Conservation (phyloP, 2,888 invertebrate species). For the Drosophila meridionalis region DNA sequence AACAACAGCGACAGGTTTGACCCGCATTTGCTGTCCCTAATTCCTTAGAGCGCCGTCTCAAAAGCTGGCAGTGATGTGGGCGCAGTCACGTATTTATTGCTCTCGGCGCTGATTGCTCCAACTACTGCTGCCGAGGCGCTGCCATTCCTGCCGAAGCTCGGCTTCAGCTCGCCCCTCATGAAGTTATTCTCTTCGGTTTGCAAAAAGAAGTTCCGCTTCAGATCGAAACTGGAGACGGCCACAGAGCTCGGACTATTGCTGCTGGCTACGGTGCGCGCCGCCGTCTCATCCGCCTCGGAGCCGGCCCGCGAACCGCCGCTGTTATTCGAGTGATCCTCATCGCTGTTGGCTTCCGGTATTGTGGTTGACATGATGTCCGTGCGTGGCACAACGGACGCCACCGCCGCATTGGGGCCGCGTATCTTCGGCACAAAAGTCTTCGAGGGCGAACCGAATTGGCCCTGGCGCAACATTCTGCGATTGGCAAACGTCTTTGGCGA, state of each 20-base stretch:
- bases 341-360: constrained; percentile 92
- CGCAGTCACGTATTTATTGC: constrained; percentile 52
- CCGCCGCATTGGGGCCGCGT: constrained; percentile 85
- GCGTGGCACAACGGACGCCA: constrained; percentile 84
- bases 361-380: constrained; percentile 94
- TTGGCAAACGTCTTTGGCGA: constrained; percentile 90
- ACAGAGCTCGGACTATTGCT: constrained; percentile 43
- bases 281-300: constrained; percentile 80
- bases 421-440: constrained; percentile 87
- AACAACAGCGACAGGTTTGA: constrained; percentile 61
- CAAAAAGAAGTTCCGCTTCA: constrained; percentile 84
- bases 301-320: constrained; percentile 87
- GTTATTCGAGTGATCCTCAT: constrained; percentile 90
- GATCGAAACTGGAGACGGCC: constrained; percentile 76
- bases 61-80: constrained; percentile 74
- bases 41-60: constrained; percentile 78
- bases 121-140: constrained; percentile 1
- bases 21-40: constrained; percentile 44
- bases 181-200: constrained; percentile 85
- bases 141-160: constrained; percentile 57
- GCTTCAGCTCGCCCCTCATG: constrained; percentile 84
- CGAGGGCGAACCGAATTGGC: constrained; percentile 86
- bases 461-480: constrained; percentile 86
- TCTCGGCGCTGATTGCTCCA: constrained; percentile 22
- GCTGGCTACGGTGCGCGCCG: constrained; percentile 25